Base-by-base conservation (phyloP, 2,888 invertebrate genomes). In the Euspilapteryx auroguttella region DNA sequence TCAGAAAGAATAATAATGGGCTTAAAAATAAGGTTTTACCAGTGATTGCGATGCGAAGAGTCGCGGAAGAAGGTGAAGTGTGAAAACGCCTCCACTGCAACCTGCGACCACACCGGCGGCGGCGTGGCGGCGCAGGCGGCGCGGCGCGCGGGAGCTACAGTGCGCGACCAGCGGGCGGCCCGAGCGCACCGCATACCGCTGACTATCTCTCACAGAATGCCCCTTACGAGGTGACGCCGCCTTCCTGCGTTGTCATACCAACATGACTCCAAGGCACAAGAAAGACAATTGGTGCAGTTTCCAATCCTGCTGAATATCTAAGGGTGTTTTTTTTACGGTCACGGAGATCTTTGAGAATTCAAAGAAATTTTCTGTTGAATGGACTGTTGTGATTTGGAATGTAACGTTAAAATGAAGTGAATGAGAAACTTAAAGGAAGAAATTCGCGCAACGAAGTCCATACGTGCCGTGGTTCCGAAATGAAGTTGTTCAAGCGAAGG, bases 401-500 rank as follows among this genome's bases (percentile, higher is more conserved):
- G n/a, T n/a, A n/a, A n/a, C n/a, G n/a, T n/a, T n/a, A n/a, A n/a
- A n/a, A n/a, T n/a, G n/a, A n/a, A n/a, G n/a, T n/a, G n/a, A n/a
- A n/a, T n/a, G n/a, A n/a, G n/a, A n/a, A n/a, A n/a, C n/a, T n/a
- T n/a, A n/a, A n/a, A n/a, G n/a, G n/a, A n/a, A n/a, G n/a, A n/a
- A n/a, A n/a, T n/a, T n/a, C n/a, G n/a, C n/a, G n/a, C n/a, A n/a
- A n/a, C n/a, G n/a, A n/a, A n/a, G n/a, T n/a, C n/a, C n/a, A n/a
- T n/a, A n/a, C n/a, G n/a, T n/a, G n/a, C n/a, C n/a, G n/a, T n/a
- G 36, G 36, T 43, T 41, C 38, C 44, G 39, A 58, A 54, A 75
- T 75, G 73, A 75, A 73, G 58, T 55, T 75, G 55, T 75, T 75
- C 62, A 75, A 64, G 62, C 64, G 73, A 55, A 71, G 64, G 52